These are phyloP conservation scores for Pelobates cultripes DNA, from an alignment of 2,797 vertebrate species.

Conservation along the genomic window DNA sequence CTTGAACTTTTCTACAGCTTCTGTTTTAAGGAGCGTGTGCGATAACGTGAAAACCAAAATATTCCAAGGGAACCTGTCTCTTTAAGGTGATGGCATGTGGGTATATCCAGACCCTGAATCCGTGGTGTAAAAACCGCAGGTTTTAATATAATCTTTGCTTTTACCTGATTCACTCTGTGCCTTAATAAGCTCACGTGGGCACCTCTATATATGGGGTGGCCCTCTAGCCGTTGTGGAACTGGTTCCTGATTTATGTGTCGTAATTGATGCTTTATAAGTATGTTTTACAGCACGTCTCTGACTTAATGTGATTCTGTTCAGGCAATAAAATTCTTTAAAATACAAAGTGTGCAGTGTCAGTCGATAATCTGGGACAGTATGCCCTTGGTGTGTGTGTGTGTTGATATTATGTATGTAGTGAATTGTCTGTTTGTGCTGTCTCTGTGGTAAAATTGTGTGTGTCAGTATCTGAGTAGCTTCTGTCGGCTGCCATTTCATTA, in stretches of 20 bases:
- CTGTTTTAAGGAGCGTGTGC: constrained; percentile 44
- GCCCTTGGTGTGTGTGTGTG: neutral
- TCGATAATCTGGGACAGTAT: too few species aligned
- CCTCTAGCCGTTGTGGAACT: neutral
- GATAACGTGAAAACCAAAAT: neutral
- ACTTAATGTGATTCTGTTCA: constrained; percentile 42
- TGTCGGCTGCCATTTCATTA: too few species aligned
- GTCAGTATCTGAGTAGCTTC: too few species aligned
- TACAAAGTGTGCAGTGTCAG: neutral
- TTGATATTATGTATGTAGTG: neutral
- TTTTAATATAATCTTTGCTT: too few species aligned
- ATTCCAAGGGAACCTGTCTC: constrained; percentile 34
- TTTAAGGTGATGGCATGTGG: neutral
- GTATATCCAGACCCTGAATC: neutral
- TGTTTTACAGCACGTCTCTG: constrained; percentile 21
- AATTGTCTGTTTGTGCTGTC: constrained; percentile 15
- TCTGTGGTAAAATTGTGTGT: neutral
- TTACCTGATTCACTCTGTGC: too few species aligned
- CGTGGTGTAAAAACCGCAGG: too few species aligned
- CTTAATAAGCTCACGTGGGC: too few species aligned
- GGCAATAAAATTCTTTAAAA: constrained; percentile 44
- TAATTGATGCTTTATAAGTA: constrained; percentile 45
- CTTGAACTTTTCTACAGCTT: constrained; percentile 17
- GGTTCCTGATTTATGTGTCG: constrained; percentile 1
- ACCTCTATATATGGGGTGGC: neutral